A percentile compares a stretch with the other conserved stretches of the same genome.
Evolutionary conservation across 2,888 invertebrate species (phyloP).

Genomic region (Philhelius pedissequus): DNA sequence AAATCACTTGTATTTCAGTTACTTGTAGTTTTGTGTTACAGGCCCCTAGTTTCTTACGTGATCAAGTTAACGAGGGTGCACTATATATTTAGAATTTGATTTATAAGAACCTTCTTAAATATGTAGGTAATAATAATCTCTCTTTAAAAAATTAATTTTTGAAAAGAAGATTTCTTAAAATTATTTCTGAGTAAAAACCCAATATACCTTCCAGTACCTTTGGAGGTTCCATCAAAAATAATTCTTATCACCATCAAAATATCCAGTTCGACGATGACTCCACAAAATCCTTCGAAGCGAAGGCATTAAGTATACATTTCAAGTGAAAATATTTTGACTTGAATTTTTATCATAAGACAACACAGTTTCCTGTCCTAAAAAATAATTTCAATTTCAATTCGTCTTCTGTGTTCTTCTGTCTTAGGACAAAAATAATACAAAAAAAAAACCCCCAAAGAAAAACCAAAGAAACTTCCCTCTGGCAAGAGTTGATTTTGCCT

Average conservation of each 20-base stretch:
- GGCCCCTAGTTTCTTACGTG: too few relatives aligned
- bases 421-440: background rate
- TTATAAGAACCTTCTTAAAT: too few relatives aligned
- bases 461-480: background rate
- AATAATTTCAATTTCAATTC: slow-evolving; percentile 20
- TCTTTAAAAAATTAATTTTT: too few relatives aligned
- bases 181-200: too few relatives aligned
- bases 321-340: slow-evolving; percentile 21
- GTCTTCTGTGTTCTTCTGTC: background rate
- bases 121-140: too few relatives aligned
- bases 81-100: too few relatives aligned
- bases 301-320: background rate
- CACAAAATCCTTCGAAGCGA: background rate
- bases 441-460: background rate
- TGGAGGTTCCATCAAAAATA: background rate
- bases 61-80: too few relatives aligned
- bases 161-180: too few relatives aligned
- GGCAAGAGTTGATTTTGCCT: background rate
- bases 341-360: slow-evolving; percentile 26
- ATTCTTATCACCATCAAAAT: background rate
- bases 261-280: background rate
- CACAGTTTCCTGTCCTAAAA: background rate
- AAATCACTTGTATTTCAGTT: too few relatives aligned
- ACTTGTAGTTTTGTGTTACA: too few relatives aligned
- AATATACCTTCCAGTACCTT: too few relatives aligned